A percentile compares a stretch with the other conserved stretches of the same genome.
Conservation (phyloP, 2,888 invertebrate species). For the Platycheirus albimanus region DNA sequence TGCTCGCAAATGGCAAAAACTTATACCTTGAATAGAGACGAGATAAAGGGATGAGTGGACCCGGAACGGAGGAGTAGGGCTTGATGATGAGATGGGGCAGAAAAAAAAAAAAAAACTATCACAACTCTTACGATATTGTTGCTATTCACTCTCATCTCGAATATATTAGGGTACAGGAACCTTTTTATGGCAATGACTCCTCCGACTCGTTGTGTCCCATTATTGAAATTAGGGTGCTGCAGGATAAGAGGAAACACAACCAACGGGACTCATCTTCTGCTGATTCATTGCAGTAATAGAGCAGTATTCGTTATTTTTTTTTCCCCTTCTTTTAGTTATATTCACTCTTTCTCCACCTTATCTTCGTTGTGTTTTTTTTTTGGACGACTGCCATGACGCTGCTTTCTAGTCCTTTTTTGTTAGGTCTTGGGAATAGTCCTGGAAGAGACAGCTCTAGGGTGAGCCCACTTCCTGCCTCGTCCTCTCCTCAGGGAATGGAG, state of each 20-base stretch:
- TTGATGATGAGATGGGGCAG: not conserved
- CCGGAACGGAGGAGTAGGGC: not conserved
- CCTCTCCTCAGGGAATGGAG: slow-evolving; percentile 31
- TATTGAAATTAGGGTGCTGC: slow-evolving; percentile 73
- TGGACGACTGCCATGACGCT: slow-evolving; percentile 72
- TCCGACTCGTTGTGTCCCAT: slow-evolving; percentile 63
- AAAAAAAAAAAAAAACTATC: slow-evolving; percentile 39
- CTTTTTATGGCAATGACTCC: slow-evolving; percentile 62
- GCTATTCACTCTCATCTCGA: slow-evolving; percentile 54
- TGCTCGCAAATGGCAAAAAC: slow-evolving; percentile 41
- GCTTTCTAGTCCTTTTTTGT: slow-evolving; percentile 40
- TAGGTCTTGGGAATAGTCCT: not conserved
- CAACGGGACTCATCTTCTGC: slow-evolving; percentile 67
- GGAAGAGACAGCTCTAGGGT: slow-evolving; percentile 40
- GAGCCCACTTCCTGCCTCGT: too few relatives aligned
- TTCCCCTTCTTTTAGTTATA: slow-evolving; percentile 2
- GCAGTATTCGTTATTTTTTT: slow-evolving; percentile 44
- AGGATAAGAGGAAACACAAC: slow-evolving; percentile 40
- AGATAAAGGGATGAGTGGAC: not conserved
- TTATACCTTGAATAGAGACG: slow-evolving; percentile 24
- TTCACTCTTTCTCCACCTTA: slow-evolving; percentile 36
- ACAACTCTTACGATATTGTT: slow-evolving; percentile 67
- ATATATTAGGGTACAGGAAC: slow-evolving; percentile 54
- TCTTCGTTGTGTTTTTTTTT: slow-evolving; percentile 26
- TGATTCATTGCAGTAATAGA: slow-evolving; percentile 74